These are phyloP conservation scores for Epinephelus lanceolatus DNA, from an alignment of 2,113 vertebrate species.

Conservation along the genomic window DNA sequence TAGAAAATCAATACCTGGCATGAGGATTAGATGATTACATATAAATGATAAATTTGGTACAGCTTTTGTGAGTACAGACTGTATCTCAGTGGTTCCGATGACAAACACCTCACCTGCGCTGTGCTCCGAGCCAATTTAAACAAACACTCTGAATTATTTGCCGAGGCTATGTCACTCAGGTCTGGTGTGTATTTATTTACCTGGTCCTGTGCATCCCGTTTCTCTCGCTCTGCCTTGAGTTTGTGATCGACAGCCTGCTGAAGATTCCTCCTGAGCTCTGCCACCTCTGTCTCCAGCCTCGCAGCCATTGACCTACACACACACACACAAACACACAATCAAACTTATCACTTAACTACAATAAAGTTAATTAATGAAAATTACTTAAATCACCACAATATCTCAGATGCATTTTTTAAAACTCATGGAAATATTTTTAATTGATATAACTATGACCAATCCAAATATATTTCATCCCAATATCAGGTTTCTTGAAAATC, in stretches of 20 bases:
- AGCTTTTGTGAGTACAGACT: constrained; percentile 10
- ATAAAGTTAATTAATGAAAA: not conserved
- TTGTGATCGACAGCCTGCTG: constrained; percentile 69
- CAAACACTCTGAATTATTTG: constrained; percentile 26
- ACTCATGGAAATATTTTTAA: not conserved
- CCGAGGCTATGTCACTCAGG: constrained; percentile 10
- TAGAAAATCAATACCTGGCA: constrained; percentile 30
- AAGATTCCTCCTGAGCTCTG: constrained; percentile 59
- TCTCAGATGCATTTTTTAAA: not conserved
- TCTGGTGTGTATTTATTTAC: constrained; percentile 59
- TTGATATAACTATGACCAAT: constrained; percentile 22
- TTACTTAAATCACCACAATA: not conserved
- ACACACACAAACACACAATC: constrained; percentile 1
- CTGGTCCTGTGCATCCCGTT: constrained; percentile 56
- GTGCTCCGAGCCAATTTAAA: not conserved
- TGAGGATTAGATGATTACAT: constrained; percentile 37
- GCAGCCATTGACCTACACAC: constrained; percentile 59
- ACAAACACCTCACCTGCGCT: constrained; percentile 1
- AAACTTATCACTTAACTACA: not conserved
- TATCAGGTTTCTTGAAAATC: constrained; percentile 29
- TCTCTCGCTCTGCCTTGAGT: constrained; percentile 59
- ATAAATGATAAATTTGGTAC: constrained; percentile 22
- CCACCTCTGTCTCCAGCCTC: constrained; percentile 69
- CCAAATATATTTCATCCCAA: constrained; percentile 23
- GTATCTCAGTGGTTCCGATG: constrained; percentile 1